These are phyloP conservation scores for Gymnothorax javanicus DNA, from an alignment of 2,797 vertebrate species.

Conservation along the genomic window DNA sequence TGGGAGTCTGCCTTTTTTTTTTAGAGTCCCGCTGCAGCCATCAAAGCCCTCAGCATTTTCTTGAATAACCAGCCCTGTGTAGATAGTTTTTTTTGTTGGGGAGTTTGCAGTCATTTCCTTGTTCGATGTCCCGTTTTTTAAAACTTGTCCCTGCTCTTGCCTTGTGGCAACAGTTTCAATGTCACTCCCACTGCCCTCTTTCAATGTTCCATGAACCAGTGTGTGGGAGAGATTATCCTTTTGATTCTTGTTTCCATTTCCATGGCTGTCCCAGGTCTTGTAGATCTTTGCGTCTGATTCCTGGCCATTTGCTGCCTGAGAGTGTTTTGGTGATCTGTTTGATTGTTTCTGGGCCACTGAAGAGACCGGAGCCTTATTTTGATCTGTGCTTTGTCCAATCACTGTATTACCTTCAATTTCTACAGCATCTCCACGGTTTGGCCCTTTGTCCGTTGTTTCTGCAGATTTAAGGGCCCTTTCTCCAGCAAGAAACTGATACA, in stretches of 20 bases:
- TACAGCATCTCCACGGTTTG: slow-evolving; percentile 61
- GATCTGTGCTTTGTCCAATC: slow-evolving; percentile 45
- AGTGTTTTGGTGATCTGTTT: slow-evolving; percentile 61
- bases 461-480: slow-evolving; percentile 80
- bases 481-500: slow-evolving; percentile 87
- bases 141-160: slow-evolving; percentile 71
- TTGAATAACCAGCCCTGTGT: slow-evolving; percentile 88
- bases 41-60: slow-evolving; percentile 77
- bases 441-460: slow-evolving; percentile 73
- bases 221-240: slow-evolving; percentile 85
- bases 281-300: slow-evolving; percentile 77
- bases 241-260: slow-evolving; percentile 82
- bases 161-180: slow-evolving; percentile 69
- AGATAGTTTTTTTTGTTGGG: slow-evolving; percentile 89
- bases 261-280: slow-evolving; percentile 88
- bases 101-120: slow-evolving; percentile 84
- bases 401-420: slow-evolving; percentile 45
- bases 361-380: slow-evolving; percentile 54
- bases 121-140: slow-evolving; percentile 68
- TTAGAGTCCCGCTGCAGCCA: slow-evolving; percentile 71
- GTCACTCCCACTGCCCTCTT: slow-evolving; percentile 74
- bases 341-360: slow-evolving; percentile 60
- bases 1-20: slow-evolving; percentile 92
- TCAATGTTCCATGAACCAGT: slow-evolving; percentile 77
- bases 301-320: slow-evolving; percentile 66